Evolutionary conservation across 2,797 vertebrate genomes (phyloP).

Genomic region (Coregonus sp.): DNA sequence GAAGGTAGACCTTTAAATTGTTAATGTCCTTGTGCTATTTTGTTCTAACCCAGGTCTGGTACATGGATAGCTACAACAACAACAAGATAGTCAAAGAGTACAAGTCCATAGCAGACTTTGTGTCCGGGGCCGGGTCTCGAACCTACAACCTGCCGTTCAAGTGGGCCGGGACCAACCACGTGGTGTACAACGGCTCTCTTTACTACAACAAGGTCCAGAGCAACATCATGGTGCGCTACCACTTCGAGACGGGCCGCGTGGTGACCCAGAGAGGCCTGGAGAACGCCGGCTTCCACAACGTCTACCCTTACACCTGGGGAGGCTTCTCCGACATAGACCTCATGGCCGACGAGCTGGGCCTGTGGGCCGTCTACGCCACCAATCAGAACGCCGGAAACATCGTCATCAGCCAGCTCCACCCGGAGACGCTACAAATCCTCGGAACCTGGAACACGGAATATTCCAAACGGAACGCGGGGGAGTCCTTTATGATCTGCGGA

Average conservation of each 20-base stretch:
- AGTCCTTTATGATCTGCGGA: constrained; percentile 99
- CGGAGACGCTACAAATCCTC: constrained; percentile 89
- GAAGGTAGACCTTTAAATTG: background rate
- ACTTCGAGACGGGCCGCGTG: constrained; percentile 89
- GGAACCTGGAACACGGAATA: constrained; percentile 97
- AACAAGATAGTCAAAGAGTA: constrained; percentile 97
- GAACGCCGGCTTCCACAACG: constrained; percentile 95
- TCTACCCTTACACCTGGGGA: constrained; percentile 98
- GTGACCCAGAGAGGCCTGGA: constrained; percentile 91
- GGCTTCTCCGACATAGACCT: constrained; percentile 98
- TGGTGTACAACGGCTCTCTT: constrained; percentile 96
- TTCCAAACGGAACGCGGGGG: constrained; percentile 97
- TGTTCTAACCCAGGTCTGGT: constrained; percentile 88
- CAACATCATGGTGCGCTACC: constrained; percentile 96
- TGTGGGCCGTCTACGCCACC: constrained; percentile 97
- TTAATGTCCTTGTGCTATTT: constrained; percentile 1
- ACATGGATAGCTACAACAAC: constrained; percentile 98
- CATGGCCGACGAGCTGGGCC: constrained; percentile 96
- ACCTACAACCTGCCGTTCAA: constrained; percentile 97
- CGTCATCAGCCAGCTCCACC: constrained; percentile 92
- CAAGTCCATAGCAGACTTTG: constrained; percentile 90
- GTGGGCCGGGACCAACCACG: constrained; percentile 97
- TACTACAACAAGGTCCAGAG: constrained; percentile 99
- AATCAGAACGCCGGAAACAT: constrained; percentile 99
- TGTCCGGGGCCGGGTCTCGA: constrained; percentile 90